Evolutionary conservation across 2,113 vertebrate species (phyloP), one percentile per base, ranked within the genome.

Genomic region (Gymnocephalus cernua): DNA sequence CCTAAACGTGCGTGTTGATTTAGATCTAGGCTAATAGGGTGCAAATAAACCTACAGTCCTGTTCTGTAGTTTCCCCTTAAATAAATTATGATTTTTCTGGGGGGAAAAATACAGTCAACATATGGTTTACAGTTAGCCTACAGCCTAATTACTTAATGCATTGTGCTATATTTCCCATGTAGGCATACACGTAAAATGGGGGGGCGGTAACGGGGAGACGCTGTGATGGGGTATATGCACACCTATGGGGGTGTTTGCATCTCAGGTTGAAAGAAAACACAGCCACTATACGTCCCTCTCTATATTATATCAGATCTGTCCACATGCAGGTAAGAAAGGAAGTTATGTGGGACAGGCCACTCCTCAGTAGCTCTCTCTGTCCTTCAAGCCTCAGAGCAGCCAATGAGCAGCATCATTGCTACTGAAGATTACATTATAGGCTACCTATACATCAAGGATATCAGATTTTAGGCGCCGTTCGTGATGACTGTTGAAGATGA

Each of bases 231-330:
- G 38, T 79, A 78, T 63, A 75, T 77, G 86, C 25, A 47, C 56
- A 65, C 70, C 4, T 11, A 91, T 92, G 83, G 21, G 85, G 85
- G 91, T 93, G 84, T 92, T 93, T 93, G 79, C 89, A 86, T 59
- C 58, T 35, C 44, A 62, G 72, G 63, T 66, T 83, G 76, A 86
- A 84, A 88, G 84, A 62, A 75, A 59, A 47, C 79, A 38, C 51
- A 73, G 62, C 79, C 85, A 67, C 61, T 77, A 81, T 79, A 74
- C 74, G 74, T 73, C 70, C 74, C 84, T 80, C 84, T 80, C 77
- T 87, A 44, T 86, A 91, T 93, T 87, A 44, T 86, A 91, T 93
- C 90, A 89, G 90, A 92, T 89, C 86, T 88, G 79, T 79, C 29
- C 75, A 54, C 87, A 90, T 91, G 92, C 91, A 88, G 91, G 88